phyloP scores from a whole-genome alignment of 2,113 vertebrate genomes.

The Cacatua alba region DNA sequence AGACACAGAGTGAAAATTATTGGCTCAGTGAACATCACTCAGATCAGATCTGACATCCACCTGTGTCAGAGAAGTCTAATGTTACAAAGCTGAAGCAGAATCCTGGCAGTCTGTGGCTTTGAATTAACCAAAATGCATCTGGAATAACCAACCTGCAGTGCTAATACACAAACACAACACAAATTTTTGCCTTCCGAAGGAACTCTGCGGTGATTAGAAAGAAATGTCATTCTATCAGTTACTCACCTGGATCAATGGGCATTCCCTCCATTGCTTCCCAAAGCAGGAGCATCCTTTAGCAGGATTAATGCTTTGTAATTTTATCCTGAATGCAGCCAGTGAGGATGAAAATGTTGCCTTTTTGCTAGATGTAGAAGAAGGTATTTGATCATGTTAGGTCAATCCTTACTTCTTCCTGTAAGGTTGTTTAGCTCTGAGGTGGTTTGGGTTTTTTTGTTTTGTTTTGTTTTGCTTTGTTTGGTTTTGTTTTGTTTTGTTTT shows the following conservation, averaged over 20 bases:
- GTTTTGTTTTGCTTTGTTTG: neutral
- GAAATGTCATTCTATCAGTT: neutral
- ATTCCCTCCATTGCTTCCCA: neutral
- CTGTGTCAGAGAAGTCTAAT: neutral
- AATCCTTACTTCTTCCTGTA: neutral
- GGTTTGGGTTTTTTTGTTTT: neutral
- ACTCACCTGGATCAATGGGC: neutral
- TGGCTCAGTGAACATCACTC: slow-evolving; percentile 36
- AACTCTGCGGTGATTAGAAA: neutral
- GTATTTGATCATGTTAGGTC: neutral
- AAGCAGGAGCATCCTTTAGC: neutral
- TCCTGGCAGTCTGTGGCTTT: neutral
- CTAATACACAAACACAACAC: neutral
- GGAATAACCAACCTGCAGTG: neutral
- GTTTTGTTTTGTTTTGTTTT: neutral
- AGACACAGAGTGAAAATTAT: slow-evolving; percentile 22
- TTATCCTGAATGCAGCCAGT: neutral
- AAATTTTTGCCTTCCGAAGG: neutral
- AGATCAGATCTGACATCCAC: slow-evolving; percentile 19
- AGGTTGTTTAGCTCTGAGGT: neutral
- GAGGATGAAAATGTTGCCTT: neutral
- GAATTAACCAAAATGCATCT: slow-evolving; percentile 29
- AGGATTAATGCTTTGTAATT: neutral
- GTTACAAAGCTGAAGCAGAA: neutral
- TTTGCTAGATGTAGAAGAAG: neutral